Percentiles rank a stretch among this genome's conserved stretches.
Conservation (phyloP, 2,888 invertebrate genomes). For the Mylabris sibirica region DNA sequence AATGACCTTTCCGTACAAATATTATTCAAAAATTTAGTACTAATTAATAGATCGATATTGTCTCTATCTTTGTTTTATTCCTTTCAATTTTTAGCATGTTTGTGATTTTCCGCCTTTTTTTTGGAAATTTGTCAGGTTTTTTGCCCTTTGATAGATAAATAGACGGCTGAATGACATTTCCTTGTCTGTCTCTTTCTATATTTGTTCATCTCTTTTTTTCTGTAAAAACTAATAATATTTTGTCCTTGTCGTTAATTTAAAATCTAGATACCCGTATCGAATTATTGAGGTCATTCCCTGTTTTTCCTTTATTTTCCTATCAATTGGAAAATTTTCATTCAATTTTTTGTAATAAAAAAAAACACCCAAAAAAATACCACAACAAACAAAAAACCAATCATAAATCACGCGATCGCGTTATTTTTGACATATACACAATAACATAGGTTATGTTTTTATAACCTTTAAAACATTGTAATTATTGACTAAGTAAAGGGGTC, state of each 20-base stretch:
- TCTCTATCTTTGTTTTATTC: not conserved
- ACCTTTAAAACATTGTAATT: not conserved
- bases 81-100: not conserved
- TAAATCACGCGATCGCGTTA: no score
- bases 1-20: not conserved
- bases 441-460: not conserved
- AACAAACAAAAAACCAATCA: no score
- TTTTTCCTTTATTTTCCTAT: not conserved
- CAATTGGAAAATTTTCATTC: no score
- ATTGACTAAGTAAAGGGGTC: no score
- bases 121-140: not conserved
- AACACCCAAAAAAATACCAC: no score
- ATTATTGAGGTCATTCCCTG: slow-evolving; percentile 6
- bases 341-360: no score
- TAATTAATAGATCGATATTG: not conserved
- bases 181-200: not conserved
- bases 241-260: not conserved
- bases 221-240: not conserved
- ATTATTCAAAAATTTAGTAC: not conserved
- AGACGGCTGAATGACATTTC: not conserved
- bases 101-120: not conserved
- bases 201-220: no score
- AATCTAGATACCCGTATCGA: not conserved
- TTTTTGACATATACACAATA: no score
- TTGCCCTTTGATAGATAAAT: not conserved